phyloP scores from a whole-genome alignment of 1,140 invertebrate genomes.

The Sycophaga agraensis region DNA sequence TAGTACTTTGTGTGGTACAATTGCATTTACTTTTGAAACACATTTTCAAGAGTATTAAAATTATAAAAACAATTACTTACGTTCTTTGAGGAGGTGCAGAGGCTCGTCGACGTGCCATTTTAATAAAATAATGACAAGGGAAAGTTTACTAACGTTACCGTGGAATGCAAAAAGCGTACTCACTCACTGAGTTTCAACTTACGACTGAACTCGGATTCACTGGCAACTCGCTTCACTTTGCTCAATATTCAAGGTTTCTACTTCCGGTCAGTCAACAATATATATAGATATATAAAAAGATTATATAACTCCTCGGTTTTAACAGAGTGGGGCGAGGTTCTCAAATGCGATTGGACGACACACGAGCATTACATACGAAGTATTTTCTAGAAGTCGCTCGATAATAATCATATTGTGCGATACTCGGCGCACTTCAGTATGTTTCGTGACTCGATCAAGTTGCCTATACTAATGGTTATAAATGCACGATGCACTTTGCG shows the following conservation, averaged over 20 bases:
- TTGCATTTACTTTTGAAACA: not conserved
- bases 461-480: not conserved
- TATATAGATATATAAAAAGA: no score
- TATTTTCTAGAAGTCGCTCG: not conserved
- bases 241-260: not conserved
- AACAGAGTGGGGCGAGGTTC: no score
- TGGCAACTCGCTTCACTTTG: not conserved
- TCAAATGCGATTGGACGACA: not conserved
- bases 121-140: not conserved
- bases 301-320: no score
- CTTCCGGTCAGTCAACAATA: no score
- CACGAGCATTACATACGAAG: no score
- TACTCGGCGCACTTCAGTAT: slow-evolving; percentile 11
- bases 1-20: not conserved
- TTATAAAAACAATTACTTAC: slow-evolving; percentile 39
- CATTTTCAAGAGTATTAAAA: not conserved
- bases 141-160: not conserved
- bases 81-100: slow-evolving; percentile 67
- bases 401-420: not conserved
- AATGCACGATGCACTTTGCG: not conserved
- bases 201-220: slow-evolving; percentile 6
- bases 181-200: slow-evolving; percentile 14
- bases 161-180: not conserved
- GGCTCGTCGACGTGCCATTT: slow-evolving; percentile 75
- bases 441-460: not conserved